Conservation (phyloP, 2,797 vertebrate species). For the Knipowitschia caucasica region DNA sequence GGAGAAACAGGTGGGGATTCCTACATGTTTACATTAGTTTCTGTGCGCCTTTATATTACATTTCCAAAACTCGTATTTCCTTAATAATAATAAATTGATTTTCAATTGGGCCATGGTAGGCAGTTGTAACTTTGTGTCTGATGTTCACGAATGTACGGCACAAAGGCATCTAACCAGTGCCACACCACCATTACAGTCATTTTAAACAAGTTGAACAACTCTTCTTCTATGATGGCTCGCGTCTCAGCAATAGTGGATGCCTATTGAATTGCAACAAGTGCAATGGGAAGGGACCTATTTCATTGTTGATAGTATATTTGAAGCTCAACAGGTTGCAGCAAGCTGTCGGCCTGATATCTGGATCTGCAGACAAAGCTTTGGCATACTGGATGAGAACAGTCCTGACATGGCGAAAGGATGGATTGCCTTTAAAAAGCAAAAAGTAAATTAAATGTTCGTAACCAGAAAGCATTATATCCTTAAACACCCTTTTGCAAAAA, state of each 20-base stretch:
- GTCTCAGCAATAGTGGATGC: neutral
- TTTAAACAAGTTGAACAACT: slow-evolving; percentile 32
- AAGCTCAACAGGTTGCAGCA: slow-evolving; percentile 42
- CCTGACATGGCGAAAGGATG: slow-evolving; percentile 11
- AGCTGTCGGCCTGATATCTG: slow-evolving; percentile 34
- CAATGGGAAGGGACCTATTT: neutral
- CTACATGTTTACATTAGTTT: no score
- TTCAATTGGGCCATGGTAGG: no score
- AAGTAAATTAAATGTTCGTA: neutral
- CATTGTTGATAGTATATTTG: neutral
- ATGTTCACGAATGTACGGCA: slow-evolving; percentile 38
- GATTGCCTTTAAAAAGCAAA: slow-evolving; percentile 7
- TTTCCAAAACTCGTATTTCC: neutral
- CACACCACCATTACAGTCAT: slow-evolving; percentile 52
- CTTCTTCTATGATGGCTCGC: slow-evolving; percentile 6
- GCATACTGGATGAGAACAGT: neutral
- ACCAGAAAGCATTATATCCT: neutral
- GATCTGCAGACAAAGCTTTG: slow-evolving; percentile 35
- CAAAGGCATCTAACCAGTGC: slow-evolving; percentile 66
- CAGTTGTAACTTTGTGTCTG: neutral
- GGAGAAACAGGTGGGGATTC: no score
- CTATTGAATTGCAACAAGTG: slow-evolving; percentile 1
- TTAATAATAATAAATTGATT: neutral
- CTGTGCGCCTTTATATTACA: neutral
- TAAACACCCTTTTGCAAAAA: neutral